These are phyloP conservation scores for Xestia ashworthii DNA, from an alignment of 2,888 invertebrate genomes.

Conservation along the genomic window DNA sequence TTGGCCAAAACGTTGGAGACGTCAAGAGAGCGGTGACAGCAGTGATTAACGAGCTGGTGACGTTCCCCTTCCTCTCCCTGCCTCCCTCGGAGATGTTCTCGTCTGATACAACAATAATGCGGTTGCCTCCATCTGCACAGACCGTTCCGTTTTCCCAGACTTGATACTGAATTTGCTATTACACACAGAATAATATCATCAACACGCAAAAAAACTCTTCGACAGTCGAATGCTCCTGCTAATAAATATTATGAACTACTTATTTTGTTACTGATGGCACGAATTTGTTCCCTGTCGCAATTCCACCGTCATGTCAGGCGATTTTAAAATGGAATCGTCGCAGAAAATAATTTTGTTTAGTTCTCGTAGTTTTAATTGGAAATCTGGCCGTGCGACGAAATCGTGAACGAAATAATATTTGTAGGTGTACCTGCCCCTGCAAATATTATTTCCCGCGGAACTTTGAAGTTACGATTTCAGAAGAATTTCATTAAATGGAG, in stretches of 20 bases:
- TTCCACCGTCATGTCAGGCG: conserved; percentile 37
- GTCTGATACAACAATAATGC: conserved; percentile 59
- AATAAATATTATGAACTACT: conserved; percentile 46
- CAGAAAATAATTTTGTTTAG: conserved; percentile 52
- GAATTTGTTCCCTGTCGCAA: conserved; percentile 46
- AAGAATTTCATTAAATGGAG: conserved; percentile 41
- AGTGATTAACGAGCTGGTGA: conserved; percentile 85
- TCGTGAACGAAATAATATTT: conserved; percentile 37
- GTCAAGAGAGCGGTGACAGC: conserved; percentile 81
- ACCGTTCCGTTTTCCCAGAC: conserved; percentile 23
- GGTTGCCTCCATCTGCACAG: conserved; percentile 36
- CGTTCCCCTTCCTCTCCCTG: conserved; percentile 66
- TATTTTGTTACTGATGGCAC: conserved; percentile 42
- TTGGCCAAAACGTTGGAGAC: conserved; percentile 75
- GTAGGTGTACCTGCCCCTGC: not conserved
- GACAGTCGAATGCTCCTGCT: conserved; percentile 17
- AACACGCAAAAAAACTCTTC: conserved; percentile 27
- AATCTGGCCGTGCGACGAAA: conserved; percentile 15
- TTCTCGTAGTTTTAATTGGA: conserved; percentile 57
- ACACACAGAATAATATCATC: conserved; percentile 17
- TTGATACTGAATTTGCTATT: conserved; percentile 5
- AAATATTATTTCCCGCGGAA: not conserved
- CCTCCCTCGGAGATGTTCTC: conserved; percentile 49
- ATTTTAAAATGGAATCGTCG: conserved; percentile 57
- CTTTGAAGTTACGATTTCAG: conserved; percentile 47